Evolutionary conservation across 2,797 vertebrate species (phyloP), one percentile per base, ranked within the genome.

Genomic region (Myotis vivesi): DNA sequence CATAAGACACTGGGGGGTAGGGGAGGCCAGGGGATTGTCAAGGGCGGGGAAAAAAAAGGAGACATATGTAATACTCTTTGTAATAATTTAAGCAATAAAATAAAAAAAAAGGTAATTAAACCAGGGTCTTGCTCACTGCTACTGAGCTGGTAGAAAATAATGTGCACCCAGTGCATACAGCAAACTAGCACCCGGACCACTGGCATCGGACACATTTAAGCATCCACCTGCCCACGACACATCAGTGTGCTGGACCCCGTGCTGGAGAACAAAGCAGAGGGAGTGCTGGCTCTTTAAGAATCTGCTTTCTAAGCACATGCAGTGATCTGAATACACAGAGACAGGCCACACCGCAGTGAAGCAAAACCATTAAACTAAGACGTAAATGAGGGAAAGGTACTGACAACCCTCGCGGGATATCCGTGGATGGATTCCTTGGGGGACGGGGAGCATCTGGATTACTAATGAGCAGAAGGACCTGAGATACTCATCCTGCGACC

Each of bases 81-180:
- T n/a, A n/a, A n/a, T n/a, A n/a, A n/a, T n/a, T n/a, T n/a, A n/a
- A n/a, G n/a, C n/a, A n/a, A n/a, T n/a, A n/a, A n/a, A n/a, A n/a
- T n/a, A n/a, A n/a, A n/a, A n/a, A 97, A 92, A 80, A 89, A 92
- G 92, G 94, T 96, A 96, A 98, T 98, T 97, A 97, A 98, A 91
- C 46, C 1, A 30, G 62, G 30, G 8, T 84, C 81, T 96, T 93
- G 3, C 0, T 89, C 89, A 89, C 46, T n/a, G 1, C 69, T 15
- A 87, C 71, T 88, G 96, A 94, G 94, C 77, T 57, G 22, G 0
- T 89, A 0, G 55, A 94, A 88, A 92, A 93, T 82, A 72, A 44
- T 82, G 75, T 66, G n/a, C 7, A 30, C 53, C 68, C 38, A 49
- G 41, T 23, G 59, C 57, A 22, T 28, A 44, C 46, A 73, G 76